These are phyloP conservation scores for Leptinotarsa undecemlineata DNA, from an alignment of 1,140 invertebrate species.

Conservation along the genomic window DNA sequence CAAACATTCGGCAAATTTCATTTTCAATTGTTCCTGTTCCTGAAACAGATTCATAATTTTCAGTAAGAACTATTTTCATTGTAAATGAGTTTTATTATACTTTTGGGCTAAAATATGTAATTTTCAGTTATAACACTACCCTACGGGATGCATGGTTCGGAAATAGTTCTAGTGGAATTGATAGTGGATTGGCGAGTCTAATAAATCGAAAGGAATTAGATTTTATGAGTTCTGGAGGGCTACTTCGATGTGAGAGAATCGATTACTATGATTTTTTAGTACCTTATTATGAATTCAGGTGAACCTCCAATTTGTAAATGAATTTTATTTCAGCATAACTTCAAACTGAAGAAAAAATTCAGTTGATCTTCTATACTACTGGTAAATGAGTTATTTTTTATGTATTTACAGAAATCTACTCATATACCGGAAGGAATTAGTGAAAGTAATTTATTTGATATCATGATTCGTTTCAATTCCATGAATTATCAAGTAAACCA, in stretches of 20 bases:
- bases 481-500: too few species aligned
- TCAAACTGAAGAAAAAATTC: too few species aligned
- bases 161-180: conserved; percentile 39
- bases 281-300: conserved; percentile 44
- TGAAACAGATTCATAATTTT: conserved; percentile 13
- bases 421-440: too few species aligned
- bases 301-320: background rate
- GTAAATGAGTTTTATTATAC: too few species aligned
- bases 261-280: conserved; percentile 41
- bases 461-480: too few species aligned
- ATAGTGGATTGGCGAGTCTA: conserved; percentile 38
- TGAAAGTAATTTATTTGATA: too few species aligned
- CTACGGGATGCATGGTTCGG: conserved; percentile 39
- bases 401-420: too few species aligned
- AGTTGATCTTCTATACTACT: too few species aligned
- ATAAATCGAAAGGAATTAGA: conserved; percentile 34
- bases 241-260: conserved; percentile 31
- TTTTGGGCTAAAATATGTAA: background rate
- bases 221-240: conserved; percentile 28
- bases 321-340: too few species aligned
- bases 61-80: conserved; percentile 13
- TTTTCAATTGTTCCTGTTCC: conserved; percentile 9
- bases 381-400: too few species aligned
- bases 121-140: conserved; percentile 34
- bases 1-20: conserved; percentile 11